These are phyloP conservation scores for Vireo altiloquus DNA, from an alignment of 2,113 vertebrate species.

Conservation along the genomic window DNA sequence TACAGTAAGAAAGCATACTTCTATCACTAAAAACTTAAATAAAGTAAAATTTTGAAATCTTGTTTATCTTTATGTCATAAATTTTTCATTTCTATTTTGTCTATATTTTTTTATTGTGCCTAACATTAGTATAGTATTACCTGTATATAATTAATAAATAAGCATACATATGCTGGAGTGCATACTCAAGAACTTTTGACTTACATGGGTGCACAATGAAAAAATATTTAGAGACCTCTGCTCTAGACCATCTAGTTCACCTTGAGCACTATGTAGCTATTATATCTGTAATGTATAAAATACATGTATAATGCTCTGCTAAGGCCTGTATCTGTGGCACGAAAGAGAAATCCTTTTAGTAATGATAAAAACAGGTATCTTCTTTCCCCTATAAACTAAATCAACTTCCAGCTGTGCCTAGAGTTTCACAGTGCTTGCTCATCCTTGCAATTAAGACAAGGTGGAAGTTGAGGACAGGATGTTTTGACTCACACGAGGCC, in stretches of 20 bases:
- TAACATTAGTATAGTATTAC: neutral
- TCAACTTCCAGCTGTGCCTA: neutral
- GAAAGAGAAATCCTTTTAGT: neutral
- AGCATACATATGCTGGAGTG: neutral
- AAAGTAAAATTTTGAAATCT: neutral
- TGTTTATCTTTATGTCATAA: neutral
- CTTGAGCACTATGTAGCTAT: neutral
- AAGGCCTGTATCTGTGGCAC: neutral
- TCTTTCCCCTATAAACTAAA: neutral
- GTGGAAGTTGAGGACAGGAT: neutral
- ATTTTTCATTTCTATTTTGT: neutral
- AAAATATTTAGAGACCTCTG: neutral
- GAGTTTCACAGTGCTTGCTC: neutral
- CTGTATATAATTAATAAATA: neutral
- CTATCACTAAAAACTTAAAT: neutral
- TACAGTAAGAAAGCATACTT: neutral
- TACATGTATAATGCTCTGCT: neutral
- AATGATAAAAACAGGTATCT: neutral
- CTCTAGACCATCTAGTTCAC: neutral
- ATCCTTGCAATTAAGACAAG: neutral
- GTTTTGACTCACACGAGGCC: neutral
- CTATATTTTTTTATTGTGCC: neutral
- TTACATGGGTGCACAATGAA: rapidly evolving
- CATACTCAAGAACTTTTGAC: neutral
- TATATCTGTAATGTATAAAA: neutral